Percentiles rank a stretch among this genome's conserved stretches.
Conservation (phyloP, 2,113 vertebrate species). For the Oncorhynchus nerka region DNA sequence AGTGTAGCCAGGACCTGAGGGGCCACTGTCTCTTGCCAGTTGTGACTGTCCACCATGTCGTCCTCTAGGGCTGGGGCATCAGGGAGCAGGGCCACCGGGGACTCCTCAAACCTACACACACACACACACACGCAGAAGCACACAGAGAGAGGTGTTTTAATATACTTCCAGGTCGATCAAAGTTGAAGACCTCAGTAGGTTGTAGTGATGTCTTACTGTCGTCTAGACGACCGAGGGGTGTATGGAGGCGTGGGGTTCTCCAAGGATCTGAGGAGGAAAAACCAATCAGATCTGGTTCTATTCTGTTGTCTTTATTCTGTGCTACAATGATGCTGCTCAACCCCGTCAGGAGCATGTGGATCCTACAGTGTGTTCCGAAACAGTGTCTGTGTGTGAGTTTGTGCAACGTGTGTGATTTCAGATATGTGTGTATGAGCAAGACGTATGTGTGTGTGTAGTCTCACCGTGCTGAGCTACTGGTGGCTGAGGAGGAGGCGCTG, state of each 20-base stretch:
- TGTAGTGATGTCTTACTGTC: constrained; percentile 74
- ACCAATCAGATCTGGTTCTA: too few species aligned
- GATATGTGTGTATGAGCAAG: neutral
- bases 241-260: constrained; percentile 93
- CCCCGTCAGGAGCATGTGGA: too few species aligned
- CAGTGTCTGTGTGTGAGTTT: neutral
- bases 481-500: constrained; percentile 85
- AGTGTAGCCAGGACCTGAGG: constrained; percentile 76
- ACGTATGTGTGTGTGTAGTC: neutral
- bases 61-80: constrained; percentile 84
- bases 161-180: too few species aligned
- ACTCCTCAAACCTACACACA: constrained; percentile 80
- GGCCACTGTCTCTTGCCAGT: constrained; percentile 87
- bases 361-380: neutral
- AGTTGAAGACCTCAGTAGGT: neutral
- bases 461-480: constrained; percentile 87
- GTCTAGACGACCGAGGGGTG: constrained; percentile 84
- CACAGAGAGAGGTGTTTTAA: neutral
- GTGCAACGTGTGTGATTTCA: neutral
- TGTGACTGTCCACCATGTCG: constrained; percentile 79
- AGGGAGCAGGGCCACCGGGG: constrained; percentile 73
- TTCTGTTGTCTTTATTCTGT: neutral
- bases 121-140: neutral
- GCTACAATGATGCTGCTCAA: neutral
- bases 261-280: constrained; percentile 79